Evolutionary conservation across 2,113 vertebrate species (phyloP), one percentile per base, ranked within the genome.

Genomic region (Glaucomys volans): DNA sequence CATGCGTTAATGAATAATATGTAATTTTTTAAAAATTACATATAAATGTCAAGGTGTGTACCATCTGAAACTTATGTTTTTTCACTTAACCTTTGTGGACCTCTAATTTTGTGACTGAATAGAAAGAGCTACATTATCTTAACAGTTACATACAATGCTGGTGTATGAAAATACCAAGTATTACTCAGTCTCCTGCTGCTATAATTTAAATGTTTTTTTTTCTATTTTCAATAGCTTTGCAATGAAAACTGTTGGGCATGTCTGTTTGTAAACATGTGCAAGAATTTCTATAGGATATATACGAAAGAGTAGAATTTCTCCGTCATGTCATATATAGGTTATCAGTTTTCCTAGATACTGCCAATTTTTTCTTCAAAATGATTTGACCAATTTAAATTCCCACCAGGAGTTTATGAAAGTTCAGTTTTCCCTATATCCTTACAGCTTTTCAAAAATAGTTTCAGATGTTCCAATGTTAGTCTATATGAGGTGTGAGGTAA

Each of bases 331-430:
- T 71, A n/a, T 32, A 26, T 83, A 97, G n/a, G 2, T 90, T 94
- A 90, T 87, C 50, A 54, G 18, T 90, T 95, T 88, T 88, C n/a
- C 54, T 85, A 62, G 24, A 75, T 83, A 86, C 6, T 86, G 22
- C 66, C 90, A 91, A 91, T 76, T 67, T 90, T 28, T n/a, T 95
- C 30, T 95, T 89, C 79, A 91, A 93, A 94, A 32, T 91, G 69
- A 89, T 79, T 96, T 94, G 66, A 84, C 44, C 52, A 77, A 71
- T 89, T 95, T 95, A 91, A 93, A 93, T n/a, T 67, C 14, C 71
- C 20, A 54, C 13, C 11, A 93, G 44, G 62, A 89, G 8, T 79
- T 59, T 83, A 69, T 66, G 35, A 50, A 79, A 87, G 18, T 84
- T 95, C 52, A 87, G 14, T 90, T 94, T 94, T 35, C 26, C 20